A percentile compares a stretch with the other conserved stretches of the same genome.
Evolutionary conservation across 1,140 invertebrate genomes (phyloP).

Genomic region (Drosophila saltans): DNA sequence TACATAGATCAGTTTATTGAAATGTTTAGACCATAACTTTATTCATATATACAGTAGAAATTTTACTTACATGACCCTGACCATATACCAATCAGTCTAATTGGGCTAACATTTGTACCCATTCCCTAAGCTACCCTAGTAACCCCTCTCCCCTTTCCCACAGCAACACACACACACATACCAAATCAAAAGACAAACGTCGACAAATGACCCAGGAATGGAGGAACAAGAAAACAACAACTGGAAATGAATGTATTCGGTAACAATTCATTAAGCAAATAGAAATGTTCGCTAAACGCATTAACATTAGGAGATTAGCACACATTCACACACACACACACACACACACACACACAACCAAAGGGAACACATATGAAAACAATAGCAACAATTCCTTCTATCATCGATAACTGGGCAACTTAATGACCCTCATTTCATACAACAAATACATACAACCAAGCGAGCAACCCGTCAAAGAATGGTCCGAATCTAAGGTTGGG

Average conservation of each 20-base stretch:
- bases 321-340: conserved; percentile 47
- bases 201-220: conserved; percentile 78
- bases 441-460: neutral
- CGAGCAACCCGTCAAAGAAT: neutral
- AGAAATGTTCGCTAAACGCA: conserved; percentile 81
- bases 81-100: conserved; percentile 64
- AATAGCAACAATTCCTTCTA: conserved; percentile 34
- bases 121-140: conserved; percentile 10
- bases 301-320: conserved; percentile 82
- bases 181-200: conserved; percentile 76
- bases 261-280: conserved; percentile 82
- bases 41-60: conserved; percentile 6
- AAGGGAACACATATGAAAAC: conserved; percentile 14
- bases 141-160: neutral
- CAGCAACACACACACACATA: conserved; percentile 10
- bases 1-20: neutral
- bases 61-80: conserved; percentile 48
- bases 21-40: conserved; percentile 10
- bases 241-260: conserved; percentile 71
- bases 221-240: conserved; percentile 49
- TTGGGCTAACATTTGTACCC: conserved; percentile 55
- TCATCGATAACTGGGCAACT: conserved; percentile 72
- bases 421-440: conserved; percentile 77
- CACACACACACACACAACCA: conserved; percentile 23
- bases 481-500: conserved; percentile 1